phyloP scores from a whole-genome alignment of 2,888 invertebrate genomes.

The Cosmorhoe ocellata region DNA sequence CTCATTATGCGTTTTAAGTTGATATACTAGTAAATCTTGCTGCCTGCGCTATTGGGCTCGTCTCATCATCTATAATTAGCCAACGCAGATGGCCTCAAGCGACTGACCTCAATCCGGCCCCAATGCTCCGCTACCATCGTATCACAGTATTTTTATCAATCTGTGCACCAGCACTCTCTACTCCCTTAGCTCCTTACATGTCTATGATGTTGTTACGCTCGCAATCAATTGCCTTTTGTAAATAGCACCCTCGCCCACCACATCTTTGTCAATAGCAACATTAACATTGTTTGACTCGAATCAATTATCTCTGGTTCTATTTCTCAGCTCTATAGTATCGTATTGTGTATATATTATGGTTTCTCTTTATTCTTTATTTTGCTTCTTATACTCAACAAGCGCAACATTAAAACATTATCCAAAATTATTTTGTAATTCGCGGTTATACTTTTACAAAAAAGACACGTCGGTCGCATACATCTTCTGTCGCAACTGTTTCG shows the following conservation, averaged over 20 bases:
- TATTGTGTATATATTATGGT: constrained; percentile 11
- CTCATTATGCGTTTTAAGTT: constrained; percentile 56
- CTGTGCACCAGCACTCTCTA: constrained; percentile 49
- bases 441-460: constrained; percentile 36
- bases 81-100: constrained; percentile 77
- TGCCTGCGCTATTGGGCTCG: constrained; percentile 64
- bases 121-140: constrained; percentile 64
- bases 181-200: constrained; percentile 40
- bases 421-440: constrained; percentile 40
- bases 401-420: constrained; percentile 28
- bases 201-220: constrained; percentile 31
- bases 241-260: neutral
- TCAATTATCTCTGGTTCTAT: constrained; percentile 23
- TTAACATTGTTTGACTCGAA: constrained; percentile 16
- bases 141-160: constrained; percentile 73
- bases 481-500: constrained; percentile 42
- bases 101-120: constrained; percentile 79
- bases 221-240: constrained; percentile 25
- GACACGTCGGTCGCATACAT: constrained; percentile 49
- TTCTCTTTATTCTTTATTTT: constrained; percentile 22
- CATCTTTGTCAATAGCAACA: constrained; percentile 13
- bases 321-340: constrained; percentile 24
- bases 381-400: neutral
- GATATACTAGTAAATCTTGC: constrained; percentile 61
- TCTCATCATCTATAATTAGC: constrained; percentile 76